Evolutionary conservation across 2,113 vertebrate genomes (phyloP).

Genomic region (Ciconia boyciana): DNA sequence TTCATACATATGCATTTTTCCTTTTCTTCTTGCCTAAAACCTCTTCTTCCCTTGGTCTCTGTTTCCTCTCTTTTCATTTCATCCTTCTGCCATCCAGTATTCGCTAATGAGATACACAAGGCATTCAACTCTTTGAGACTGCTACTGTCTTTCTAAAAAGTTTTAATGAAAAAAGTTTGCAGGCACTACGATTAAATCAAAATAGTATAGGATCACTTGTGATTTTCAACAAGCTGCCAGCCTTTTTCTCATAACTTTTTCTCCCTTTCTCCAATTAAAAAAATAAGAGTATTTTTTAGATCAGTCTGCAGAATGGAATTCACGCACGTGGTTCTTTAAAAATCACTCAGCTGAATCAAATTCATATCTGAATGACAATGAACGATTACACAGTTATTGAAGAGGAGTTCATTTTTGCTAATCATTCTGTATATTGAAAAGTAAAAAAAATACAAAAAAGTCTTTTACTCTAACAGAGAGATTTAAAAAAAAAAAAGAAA

Average conservation of each 20-base stretch:
- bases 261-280: neutral
- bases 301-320: neutral
- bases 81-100: neutral
- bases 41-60: neutral
- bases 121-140: neutral
- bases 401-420: slow-evolving; percentile 2
- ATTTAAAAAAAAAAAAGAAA: neutral
- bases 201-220: neutral
- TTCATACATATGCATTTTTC: neutral
- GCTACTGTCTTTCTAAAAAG: neutral
- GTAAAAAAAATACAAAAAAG: neutral
- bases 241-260: neutral
- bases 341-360: slow-evolving; percentile 10
- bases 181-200: neutral
- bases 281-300: neutral
- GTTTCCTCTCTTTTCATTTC: neutral
- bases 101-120: neutral
- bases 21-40: neutral
- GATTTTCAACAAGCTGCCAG: neutral
- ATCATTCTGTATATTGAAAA: neutral
- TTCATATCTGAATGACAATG: neutral
- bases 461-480: neutral
- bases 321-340: neutral
- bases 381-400: neutral
- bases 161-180: neutral